Base-by-base conservation (phyloP, 2,113 vertebrate genomes). In the Lethenteron reissneri region DNA sequence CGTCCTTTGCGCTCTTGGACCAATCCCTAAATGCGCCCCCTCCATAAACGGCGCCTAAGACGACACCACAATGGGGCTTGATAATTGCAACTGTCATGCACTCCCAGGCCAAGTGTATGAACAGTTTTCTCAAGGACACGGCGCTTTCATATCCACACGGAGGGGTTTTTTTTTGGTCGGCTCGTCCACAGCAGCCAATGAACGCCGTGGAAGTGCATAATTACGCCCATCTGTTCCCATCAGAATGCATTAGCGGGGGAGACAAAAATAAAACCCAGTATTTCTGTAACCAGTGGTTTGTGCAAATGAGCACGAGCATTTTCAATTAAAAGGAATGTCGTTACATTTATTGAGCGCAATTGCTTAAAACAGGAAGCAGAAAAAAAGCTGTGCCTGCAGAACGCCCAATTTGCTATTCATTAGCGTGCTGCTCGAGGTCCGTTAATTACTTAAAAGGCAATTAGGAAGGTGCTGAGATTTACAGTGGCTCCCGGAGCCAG, bases 391-490 rank as follows among this genome's bases (percentile, higher is more conserved):
- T 17, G 64, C n/a, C 64, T 25, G 64, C 25, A 68, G 25, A 68
- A 68, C 10, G 64, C 64, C 64, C 64, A 17, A 68, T 68, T 68
- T 68, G 64, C 64, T 68, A 68, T 68, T 68, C 64, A 68, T 68
- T 68, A 68, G 64, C 25, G 64, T n/a, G n/a, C 64, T 25, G 64
- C 64, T 68, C 25, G n/a, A 68, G 25, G 64, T n/a, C 25, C 25
- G 64, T 68, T 68, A 68, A 68, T 68, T 68, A 68, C 64, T 68
- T 68, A 68, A 68, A 25, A 25, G 64, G 64, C 64, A 68, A 68
- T 68, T 68, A 68, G n/a, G 64, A n/a, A 68, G 64, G 64, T 68
- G 64, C 64, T n/a, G n/a, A 68, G 64, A 68, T 68, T 68, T 68
- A 68, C 64, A 25, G 64, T 25, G 64, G n/a, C n/a, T 25, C 25